Evolutionary conservation across 53 echinoderm and acorn worm species (phyloP), one percentile per base, ranked within the genome.

Genomic region (Hippasteria phrygiana): DNA sequence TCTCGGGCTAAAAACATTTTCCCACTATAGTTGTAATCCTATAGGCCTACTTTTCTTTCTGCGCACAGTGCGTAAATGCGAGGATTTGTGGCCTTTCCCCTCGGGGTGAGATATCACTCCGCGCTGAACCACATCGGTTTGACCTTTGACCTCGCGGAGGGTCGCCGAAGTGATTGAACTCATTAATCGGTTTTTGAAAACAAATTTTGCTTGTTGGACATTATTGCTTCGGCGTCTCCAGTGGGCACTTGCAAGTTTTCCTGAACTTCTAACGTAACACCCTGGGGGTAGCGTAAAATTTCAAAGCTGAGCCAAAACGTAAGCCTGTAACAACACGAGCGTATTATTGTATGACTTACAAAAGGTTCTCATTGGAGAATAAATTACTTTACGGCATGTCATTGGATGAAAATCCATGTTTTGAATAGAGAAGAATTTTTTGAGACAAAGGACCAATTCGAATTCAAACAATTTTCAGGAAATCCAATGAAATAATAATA

Each of bases 101-200:
- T 33, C 26, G 47, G 35, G 70, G 43, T 37, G 71, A 0, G 7
- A 38, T 39, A 85, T 85, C 85, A 69, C 85, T 85, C 85, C 85
- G 85, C 85, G 51, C 47, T 17, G 70, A 50, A 36, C 70, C 48
- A 85, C 85, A 85, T 85, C 85, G 31, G 48, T 85, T 85, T 37
- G 69, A 85, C n/a, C 85, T 71, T 32, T 85, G 85, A 69, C 85
- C 38, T 13, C 35, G 7, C 13, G 35, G n/a, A n/a, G 70, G 39
- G 69, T 71, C 69, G 17, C 50, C 53, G 47, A 11, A 70, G 85
- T 36, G 70, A 64, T 17, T 83, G 43, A 20, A 65, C 29, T 64
- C 26, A 50, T 42, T 83, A 64, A 65, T 83, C 64, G 83, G 83
- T 65, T 64, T 83, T 83, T 83, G 64, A 66, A 64, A 83, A 83